phyloP scores from a whole-genome alignment of 53 echinoderm and acorn worm genomes.

The Holothuria scabra region DNA sequence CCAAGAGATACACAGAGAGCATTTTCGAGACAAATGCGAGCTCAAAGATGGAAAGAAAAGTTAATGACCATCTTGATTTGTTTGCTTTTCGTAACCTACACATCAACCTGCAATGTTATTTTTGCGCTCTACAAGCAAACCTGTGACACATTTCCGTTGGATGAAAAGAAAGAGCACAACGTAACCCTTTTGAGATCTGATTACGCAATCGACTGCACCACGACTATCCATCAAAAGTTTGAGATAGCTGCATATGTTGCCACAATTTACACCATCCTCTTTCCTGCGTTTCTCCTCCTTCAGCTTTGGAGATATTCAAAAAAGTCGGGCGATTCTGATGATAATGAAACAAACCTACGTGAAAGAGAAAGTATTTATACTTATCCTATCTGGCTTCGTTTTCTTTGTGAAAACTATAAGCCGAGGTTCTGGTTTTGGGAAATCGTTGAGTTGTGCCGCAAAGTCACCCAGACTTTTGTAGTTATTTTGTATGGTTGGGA shows the following conservation, averaged over 20 bases:
- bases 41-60: neutral
- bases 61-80: slow-evolving; percentile 3
- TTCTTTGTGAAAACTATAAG: slow-evolving; percentile 27
- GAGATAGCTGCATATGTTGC: slow-evolving; percentile 11
- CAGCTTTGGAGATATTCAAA: slow-evolving; percentile 2
- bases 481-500: slow-evolving; percentile 37
- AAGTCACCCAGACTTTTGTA: slow-evolving; percentile 10
- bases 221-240: neutral
- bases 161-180: neutral
- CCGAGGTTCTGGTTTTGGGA: slow-evolving; percentile 38
- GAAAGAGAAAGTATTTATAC: neutral
- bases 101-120: slow-evolving; percentile 35
- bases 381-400: no score
- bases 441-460: slow-evolving; percentile 25
- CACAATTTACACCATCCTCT: neutral
- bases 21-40: neutral
- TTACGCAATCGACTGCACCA: slow-evolving; percentile 24
- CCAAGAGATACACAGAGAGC: neutral
- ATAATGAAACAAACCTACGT: no score
- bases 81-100: slow-evolving; percentile 32
- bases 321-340: no score
- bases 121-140: slow-evolving; percentile 26
- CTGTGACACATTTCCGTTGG: slow-evolving; percentile 19
- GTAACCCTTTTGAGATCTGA: slow-evolving; percentile 27
- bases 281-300: neutral